phyloP scores from a whole-genome alignment of 2,888 invertebrate genomes.

The Zygogramma bicolorata region DNA sequence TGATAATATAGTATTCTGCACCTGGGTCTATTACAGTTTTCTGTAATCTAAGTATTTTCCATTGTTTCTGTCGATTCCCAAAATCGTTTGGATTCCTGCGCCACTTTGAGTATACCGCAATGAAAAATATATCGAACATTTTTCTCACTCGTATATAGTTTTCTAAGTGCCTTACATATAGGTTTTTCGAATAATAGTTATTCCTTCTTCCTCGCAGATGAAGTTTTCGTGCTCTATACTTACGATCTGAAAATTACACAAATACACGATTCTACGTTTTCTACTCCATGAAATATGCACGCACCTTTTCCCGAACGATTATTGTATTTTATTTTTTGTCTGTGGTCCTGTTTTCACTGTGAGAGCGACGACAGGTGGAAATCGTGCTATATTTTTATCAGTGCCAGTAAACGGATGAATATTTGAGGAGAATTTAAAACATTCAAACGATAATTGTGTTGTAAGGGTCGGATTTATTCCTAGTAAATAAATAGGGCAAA shows the following conservation, averaged over 20 bases:
- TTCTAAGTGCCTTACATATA: too few species aligned
- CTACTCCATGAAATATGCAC: conserved; percentile 58
- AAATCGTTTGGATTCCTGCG: too few species aligned
- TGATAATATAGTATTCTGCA: too few species aligned
- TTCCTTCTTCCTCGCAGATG: conserved; percentile 55
- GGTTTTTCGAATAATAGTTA: conserved; percentile 46
- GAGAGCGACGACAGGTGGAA: conserved; percentile 31
- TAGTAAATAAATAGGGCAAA: background rate
- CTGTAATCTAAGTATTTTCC: too few species aligned
- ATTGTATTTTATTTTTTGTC: conserved; percentile 45
- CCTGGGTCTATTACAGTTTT: too few species aligned
- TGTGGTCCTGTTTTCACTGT: conserved; percentile 20
- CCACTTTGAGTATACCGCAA: too few species aligned
- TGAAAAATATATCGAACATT: too few species aligned
- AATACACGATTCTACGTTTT: conserved; percentile 56
- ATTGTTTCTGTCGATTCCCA: too few species aligned
- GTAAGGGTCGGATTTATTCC: conserved; percentile 30
- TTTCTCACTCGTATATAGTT: too few species aligned
- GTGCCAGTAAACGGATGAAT: conserved; percentile 24
- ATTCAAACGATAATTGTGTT: conserved; percentile 33
- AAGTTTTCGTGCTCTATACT: conserved; percentile 58
- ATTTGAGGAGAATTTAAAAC: conserved; percentile 30
- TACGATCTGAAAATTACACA: conserved; percentile 62
- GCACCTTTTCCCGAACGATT: conserved; percentile 56
- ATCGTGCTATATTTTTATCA: conserved; percentile 38